A percentile compares a stretch with the other conserved stretches of the same genome.
phyloP scores from a whole-genome alignment of 2,888 invertebrate genomes.

The Acrobasis repandana region DNA sequence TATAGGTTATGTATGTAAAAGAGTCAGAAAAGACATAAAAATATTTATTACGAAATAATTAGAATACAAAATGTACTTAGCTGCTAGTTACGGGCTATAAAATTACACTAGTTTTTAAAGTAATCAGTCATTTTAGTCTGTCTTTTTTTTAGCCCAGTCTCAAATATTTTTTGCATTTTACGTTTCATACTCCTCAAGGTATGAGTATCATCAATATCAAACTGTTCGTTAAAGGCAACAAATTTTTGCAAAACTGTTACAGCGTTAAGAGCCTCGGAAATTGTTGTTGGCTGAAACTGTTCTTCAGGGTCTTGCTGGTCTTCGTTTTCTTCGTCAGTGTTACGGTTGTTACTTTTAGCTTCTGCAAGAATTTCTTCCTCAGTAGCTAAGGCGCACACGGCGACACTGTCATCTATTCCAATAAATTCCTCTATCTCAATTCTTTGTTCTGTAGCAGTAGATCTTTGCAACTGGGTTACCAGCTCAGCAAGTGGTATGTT shows the following conservation, averaged over 20 bases:
- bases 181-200: constrained; percentile 29
- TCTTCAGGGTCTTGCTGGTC: constrained; percentile 29
- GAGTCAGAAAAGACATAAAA: too few relatives aligned
- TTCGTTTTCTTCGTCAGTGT: constrained; percentile 36
- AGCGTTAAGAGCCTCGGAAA: constrained; percentile 32
- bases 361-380: constrained; percentile 38
- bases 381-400: constrained; percentile 37
- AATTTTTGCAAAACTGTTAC: constrained; percentile 34
- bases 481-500: constrained; percentile 35
- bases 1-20: too few relatives aligned
- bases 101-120: too few relatives aligned
- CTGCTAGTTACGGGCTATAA: too few relatives aligned
- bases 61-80: too few relatives aligned
- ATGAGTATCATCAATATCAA: constrained; percentile 32
- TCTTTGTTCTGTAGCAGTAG: constrained; percentile 30
- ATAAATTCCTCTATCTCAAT: constrained; percentile 35
- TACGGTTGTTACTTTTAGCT: constrained; percentile 36
- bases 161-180: too few relatives aligned
- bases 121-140: too few relatives aligned
- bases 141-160: too few relatives aligned
- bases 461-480: constrained; percentile 33
- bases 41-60: too few relatives aligned
- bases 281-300: constrained; percentile 32
- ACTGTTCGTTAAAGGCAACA: constrained; percentile 30
- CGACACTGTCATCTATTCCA: constrained; percentile 35